phyloP scores from a whole-genome alignment of 2,888 invertebrate genomes.

The Cryptocheilus praepositus region DNA sequence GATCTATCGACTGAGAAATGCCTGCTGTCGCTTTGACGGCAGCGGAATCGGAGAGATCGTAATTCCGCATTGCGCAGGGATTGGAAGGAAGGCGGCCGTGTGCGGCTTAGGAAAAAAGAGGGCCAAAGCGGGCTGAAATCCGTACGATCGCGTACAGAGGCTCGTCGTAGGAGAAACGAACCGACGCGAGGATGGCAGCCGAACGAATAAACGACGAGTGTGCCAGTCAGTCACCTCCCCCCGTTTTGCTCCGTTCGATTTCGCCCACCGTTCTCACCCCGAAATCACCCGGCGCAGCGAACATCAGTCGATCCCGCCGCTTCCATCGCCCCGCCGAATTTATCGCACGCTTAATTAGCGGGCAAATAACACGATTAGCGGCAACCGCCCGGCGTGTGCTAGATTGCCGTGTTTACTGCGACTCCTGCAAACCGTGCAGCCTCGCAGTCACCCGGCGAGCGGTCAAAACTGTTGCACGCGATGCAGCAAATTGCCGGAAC shows the following conservation, averaged over 20 bases:
- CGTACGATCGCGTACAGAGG: not conserved
- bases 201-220: slow-evolving; percentile 31
- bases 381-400: slow-evolving; percentile 39
- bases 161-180: slow-evolving; percentile 20
- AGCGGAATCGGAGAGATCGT: slow-evolving; percentile 6
- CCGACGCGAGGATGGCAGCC: slow-evolving; percentile 22
- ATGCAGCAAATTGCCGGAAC: slow-evolving; percentile 23
- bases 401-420: slow-evolving; percentile 45
- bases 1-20: slow-evolving; percentile 6
- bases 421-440: slow-evolving; percentile 17
- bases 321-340: slow-evolving; percentile 46
- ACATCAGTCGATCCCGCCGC: slow-evolving; percentile 6
- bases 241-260: not conserved
- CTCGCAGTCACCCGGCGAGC: not conserved
- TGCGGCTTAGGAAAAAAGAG: slow-evolving; percentile 2
- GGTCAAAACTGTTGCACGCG: slow-evolving; percentile 43
- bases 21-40: slow-evolving; percentile 1
- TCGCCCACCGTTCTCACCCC: not conserved
- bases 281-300: not conserved
- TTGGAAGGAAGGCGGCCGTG: no score
- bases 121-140: slow-evolving; percentile 2
- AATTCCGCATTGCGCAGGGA: not conserved
- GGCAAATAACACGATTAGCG: slow-evolving; percentile 62
- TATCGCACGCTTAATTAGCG: slow-evolving; percentile 62
- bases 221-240: not conserved